Evolutionary conservation across 2,888 invertebrate genomes (phyloP).

Genomic region (Baccha elongata): DNA sequence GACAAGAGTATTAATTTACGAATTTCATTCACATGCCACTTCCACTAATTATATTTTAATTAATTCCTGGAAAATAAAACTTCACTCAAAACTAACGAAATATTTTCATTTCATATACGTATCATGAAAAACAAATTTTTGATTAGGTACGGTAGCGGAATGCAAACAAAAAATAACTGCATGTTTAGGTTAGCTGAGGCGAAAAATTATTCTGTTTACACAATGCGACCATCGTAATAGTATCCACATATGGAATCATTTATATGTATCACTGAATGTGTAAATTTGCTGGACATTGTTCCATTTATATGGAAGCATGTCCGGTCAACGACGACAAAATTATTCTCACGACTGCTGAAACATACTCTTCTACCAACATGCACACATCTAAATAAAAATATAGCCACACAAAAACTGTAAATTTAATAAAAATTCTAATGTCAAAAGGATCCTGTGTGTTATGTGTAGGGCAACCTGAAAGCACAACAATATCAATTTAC

Average conservation of each 20-base stretch:
- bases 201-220: conserved; percentile 69
- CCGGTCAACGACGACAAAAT: conserved; percentile 67
- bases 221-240: conserved; percentile 72
- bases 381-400: conserved; percentile 51
- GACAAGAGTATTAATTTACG: conserved; percentile 17
- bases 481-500: conserved; percentile 45
- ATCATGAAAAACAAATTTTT: conserved; percentile 47
- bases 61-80: conserved; percentile 20
- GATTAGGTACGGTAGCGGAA: conserved; percentile 39
- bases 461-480: conserved; percentile 61
- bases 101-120: conserved; percentile 52
- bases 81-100: conserved; percentile 54
- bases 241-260: conserved; percentile 74
- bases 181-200: not conserved
- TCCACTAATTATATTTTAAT: conserved; percentile 67
- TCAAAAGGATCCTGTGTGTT: conserved; percentile 52
- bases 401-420: conserved; percentile 17
- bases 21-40: conserved; percentile 56
- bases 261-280: too few species aligned
- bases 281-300: too few species aligned
- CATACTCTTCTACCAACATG: not conserved
- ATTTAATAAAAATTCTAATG: conserved; percentile 62
- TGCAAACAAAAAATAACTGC: not conserved
- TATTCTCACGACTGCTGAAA: conserved; percentile 53
- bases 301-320: conserved; percentile 64